A percentile compares a stretch with the other conserved stretches of the same genome.
These are phyloP conservation scores for Philopedon plagiatum DNA, from an alignment of 2,888 invertebrate genomes.

Conservation along the genomic window DNA sequence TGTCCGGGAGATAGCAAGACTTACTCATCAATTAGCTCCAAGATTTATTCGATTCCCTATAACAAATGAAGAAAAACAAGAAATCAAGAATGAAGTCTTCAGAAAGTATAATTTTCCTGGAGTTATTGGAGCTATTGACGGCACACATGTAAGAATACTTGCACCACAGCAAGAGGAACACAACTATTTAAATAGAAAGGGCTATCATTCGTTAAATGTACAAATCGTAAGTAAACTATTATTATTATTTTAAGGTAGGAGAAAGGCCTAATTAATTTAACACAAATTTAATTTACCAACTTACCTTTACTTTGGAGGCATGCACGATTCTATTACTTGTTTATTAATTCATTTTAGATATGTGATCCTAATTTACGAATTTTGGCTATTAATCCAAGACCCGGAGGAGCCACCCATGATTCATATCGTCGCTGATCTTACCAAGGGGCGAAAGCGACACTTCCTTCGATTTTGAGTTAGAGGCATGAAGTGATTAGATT, in stretches of 20 bases:
- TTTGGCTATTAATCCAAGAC: constrained; percentile 24
- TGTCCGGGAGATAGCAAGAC: too few species aligned
- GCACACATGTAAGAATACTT: not conserved
- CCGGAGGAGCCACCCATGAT: constrained; percentile 20
- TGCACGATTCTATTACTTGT: not conserved
- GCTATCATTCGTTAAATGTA: not conserved
- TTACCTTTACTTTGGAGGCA: too few species aligned
- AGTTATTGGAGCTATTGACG: not conserved
- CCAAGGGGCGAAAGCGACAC: too few species aligned
- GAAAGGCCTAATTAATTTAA: too few species aligned
- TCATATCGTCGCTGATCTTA: too few species aligned
- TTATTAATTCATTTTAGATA: not conserved
- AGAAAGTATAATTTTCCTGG: not conserved
- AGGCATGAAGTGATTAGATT: too few species aligned
- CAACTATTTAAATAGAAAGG: not conserved
- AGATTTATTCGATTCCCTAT: too few species aligned
- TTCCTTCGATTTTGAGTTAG: too few species aligned
- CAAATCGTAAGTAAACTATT: not conserved
- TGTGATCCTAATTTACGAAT: not conserved
- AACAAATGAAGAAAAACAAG: not conserved
- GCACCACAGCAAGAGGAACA: not conserved
- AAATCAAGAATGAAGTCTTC: not conserved
- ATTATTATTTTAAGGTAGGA: not conserved
- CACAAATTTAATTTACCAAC: too few species aligned
- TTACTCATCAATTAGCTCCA: too few species aligned